These are phyloP conservation scores for Danaus plexippus DNA, from an alignment of 1,140 invertebrate genomes.

Conservation along the genomic window DNA sequence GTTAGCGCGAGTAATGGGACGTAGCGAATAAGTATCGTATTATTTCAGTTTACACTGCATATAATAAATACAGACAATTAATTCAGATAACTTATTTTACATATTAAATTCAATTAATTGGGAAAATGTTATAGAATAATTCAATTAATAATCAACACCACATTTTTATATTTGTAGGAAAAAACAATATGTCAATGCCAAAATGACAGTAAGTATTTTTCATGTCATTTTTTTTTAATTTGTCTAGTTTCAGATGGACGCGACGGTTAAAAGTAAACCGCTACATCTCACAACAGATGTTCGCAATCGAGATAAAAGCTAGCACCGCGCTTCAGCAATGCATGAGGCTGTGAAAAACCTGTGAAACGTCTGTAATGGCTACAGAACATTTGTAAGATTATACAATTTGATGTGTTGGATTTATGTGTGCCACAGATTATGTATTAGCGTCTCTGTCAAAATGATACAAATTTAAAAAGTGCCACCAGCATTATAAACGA, in stretches of 20 bases:
- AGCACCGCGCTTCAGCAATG: slow-evolving; percentile 51
- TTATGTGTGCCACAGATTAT: slow-evolving; percentile 30
- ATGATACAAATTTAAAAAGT: no score
- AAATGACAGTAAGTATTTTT: no score
- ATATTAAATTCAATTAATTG: no score
- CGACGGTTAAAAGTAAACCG: background rate
- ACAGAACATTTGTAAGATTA: slow-evolving; percentile 64
- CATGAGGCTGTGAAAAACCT: slow-evolving; percentile 58
- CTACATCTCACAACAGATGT: slow-evolving; percentile 16
- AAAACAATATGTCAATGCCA: no score
- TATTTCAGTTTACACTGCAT: background rate
- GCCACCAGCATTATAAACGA: no score
- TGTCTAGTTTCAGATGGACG: no score
- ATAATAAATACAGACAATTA: background rate
- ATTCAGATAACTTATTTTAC: no score
- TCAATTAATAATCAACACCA: no score
- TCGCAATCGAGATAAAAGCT: slow-evolving; percentile 37
- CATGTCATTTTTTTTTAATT: no score
- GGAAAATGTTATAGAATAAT: no score
- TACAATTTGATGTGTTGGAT: slow-evolving; percentile 39
- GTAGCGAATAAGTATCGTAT: slow-evolving; percentile 6
- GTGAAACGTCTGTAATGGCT: slow-evolving; percentile 60
- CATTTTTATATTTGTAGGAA: no score
- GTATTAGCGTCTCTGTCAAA: no score
- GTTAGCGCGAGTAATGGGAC: slow-evolving; percentile 17